phyloP scores from a whole-genome alignment of 1,140 invertebrate species.

The Cardiocondyla obscurior region DNA sequence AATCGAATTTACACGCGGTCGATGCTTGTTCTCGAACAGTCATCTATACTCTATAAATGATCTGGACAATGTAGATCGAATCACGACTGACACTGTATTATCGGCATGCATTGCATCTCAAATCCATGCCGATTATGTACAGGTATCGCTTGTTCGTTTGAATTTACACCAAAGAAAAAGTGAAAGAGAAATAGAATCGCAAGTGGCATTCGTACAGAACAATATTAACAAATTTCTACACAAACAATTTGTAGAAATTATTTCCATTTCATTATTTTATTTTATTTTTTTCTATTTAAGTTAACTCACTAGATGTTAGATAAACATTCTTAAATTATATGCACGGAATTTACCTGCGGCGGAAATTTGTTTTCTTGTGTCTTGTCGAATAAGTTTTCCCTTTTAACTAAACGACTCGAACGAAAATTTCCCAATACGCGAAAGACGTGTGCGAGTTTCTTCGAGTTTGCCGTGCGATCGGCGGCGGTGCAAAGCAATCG shows the following conservation, averaged over 20 bases:
- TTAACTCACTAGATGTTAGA: no score
- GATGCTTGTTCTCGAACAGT: constrained; percentile 40
- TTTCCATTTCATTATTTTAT: background rate
- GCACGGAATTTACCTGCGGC: no score
- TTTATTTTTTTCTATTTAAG: no score
- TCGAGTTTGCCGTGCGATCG: constrained; percentile 13
- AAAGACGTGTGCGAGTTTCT: constrained; percentile 22
- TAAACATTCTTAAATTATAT: no score
- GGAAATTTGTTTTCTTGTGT: no score
- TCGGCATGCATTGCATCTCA: constrained; percentile 30
- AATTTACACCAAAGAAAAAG: constrained; percentile 11
- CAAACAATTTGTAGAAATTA: background rate
- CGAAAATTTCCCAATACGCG: constrained; percentile 3
- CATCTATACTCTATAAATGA: background rate
- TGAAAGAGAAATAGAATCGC: background rate
- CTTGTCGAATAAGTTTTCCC: no score
- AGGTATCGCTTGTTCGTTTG: constrained; percentile 31
- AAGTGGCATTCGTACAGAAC: background rate
- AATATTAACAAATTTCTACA: background rate
- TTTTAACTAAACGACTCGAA: background rate
- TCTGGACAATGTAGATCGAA: constrained; percentile 44
- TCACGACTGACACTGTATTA: constrained; percentile 39
- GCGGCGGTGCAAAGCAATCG: constrained; percentile 15
- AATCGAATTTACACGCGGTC: constrained; percentile 21
- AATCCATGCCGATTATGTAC: constrained; percentile 30